Evolutionary conservation across 2,797 vertebrate genomes (phyloP), one percentile per base, ranked within the genome.

Genomic region (Dallia pectoralis): DNA sequence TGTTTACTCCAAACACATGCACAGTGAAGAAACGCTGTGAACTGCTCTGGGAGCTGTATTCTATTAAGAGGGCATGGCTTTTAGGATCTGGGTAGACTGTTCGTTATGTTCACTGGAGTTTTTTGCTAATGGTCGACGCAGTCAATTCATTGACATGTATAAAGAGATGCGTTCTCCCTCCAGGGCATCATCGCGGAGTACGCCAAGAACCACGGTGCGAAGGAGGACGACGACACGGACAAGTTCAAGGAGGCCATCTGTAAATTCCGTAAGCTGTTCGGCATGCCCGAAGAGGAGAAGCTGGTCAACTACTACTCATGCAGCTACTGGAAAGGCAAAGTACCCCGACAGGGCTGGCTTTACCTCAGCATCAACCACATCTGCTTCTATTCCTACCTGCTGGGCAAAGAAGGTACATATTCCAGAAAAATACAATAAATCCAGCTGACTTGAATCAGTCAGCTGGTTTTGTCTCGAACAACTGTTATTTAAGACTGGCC

Each of bases 281-380:
- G 95, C 18, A 98, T 99, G 97, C 98, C 98, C 0, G 97, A 99
- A 56, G 97, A 98, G 76, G 98, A 99, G 88, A 98, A 98, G 84
- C 92, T 99, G 49, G 98, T 99, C 74, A 99, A 98, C 89, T 98
- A 98, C 73, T 99, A 99, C 82, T 99, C 98, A 32, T 99, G 98
- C 88, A 99, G 97, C 86, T 99, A 96, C 90, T 99, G 98, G 98
- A 99, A 98, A 84, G 96, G 97, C 62, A 96, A 94, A 71, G 97
- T 99, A 25, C 98, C 98, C 0, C 93, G 97, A 0, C 98, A 99
- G 88, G 98, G 98, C 49, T 99, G 97, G 96, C 91, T 99, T 76
- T 99, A 99, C 89, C 96, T 99, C 88, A 99, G 98, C 92, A 98
- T 99, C 89, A 99, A 99, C 92, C 98, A 99, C 86, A 87, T 99